Conservation (phyloP, 2,797 vertebrate genomes). For the Nyctibius grandis region DNA sequence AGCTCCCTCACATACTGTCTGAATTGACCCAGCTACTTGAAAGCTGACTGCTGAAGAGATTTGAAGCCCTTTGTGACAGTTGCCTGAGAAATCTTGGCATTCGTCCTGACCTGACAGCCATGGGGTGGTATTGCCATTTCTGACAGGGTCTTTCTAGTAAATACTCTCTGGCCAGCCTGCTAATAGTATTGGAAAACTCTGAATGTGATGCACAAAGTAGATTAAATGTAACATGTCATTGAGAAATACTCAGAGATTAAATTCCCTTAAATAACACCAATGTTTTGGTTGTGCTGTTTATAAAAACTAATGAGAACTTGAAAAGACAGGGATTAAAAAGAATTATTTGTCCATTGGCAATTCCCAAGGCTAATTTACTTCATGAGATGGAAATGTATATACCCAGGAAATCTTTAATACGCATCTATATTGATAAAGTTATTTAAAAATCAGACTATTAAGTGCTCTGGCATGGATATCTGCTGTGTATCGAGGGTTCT, state of each 20-base stretch:
- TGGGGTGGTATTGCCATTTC: not conserved
- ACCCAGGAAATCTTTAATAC: slow-evolving; percentile 9
- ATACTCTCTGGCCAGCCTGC: not conserved
- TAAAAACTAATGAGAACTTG: slow-evolving; percentile 28
- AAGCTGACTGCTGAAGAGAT: not conserved
- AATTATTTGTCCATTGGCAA: slow-evolving; percentile 47
- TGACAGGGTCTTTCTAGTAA: not conserved
- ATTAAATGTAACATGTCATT: not conserved
- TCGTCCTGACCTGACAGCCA: not conserved
- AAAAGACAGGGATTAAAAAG: slow-evolving; percentile 36
- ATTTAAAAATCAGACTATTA: slow-evolving; percentile 17
- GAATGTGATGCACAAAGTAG: not conserved
- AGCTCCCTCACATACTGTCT: not conserved
- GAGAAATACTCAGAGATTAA: slow-evolving; percentile 6
- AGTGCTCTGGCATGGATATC: not conserved
- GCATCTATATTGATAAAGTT: slow-evolving; percentile 9
- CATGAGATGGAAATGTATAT: not conserved
- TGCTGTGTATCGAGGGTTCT: not conserved
- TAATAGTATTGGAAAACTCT: not conserved
- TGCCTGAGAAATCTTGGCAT: not conserved
- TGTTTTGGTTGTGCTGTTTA: slow-evolving; percentile 29
- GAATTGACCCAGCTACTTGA: not conserved
- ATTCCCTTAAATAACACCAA: slow-evolving; percentile 1
- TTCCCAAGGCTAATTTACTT: slow-evolving; percentile 30
- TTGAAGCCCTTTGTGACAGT: not conserved